Conservation (phyloP, 2,888 invertebrate species). For the Scaptomyza reducta region DNA sequence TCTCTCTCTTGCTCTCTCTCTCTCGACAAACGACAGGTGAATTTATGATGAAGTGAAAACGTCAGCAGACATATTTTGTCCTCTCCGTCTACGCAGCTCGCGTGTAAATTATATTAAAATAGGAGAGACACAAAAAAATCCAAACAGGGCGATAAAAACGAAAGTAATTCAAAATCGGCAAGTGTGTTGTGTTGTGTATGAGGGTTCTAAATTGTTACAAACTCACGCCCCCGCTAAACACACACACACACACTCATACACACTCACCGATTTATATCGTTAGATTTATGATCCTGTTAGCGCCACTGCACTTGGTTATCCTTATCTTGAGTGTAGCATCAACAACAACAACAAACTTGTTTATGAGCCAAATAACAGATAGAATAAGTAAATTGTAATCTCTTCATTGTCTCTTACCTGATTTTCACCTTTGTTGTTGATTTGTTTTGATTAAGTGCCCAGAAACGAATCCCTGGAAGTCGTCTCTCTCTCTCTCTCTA, state of each 20-base stretch:
- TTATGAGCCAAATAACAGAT: slow-evolving; percentile 56
- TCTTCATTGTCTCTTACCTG: slow-evolving; percentile 60
- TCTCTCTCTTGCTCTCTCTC: background rate
- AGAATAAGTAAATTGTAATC: slow-evolving; percentile 65
- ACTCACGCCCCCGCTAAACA: slow-evolving; percentile 47
- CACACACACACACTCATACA: slow-evolving; percentile 10
- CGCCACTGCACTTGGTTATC: slow-evolving; percentile 76
- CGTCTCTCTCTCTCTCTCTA: too few species aligned
- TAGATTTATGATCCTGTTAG: slow-evolving; percentile 81
- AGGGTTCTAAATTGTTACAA: slow-evolving; percentile 60
- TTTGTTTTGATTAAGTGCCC: slow-evolving; percentile 50
- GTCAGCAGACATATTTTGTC: slow-evolving; percentile 53
- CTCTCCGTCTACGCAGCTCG: slow-evolving; percentile 66
- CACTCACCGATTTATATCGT: slow-evolving; percentile 70
- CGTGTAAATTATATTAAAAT: slow-evolving; percentile 67
- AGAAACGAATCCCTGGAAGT: slow-evolving; percentile 29
- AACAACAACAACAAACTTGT: slow-evolving; percentile 58
- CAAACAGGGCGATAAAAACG: slow-evolving; percentile 63
- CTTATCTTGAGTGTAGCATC: slow-evolving; percentile 61
- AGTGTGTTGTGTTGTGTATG: slow-evolving; percentile 42
- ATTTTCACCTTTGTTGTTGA: slow-evolving; percentile 46
- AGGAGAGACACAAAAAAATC: slow-evolving; percentile 5
- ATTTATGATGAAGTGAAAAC: slow-evolving; percentile 80
- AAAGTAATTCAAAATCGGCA: slow-evolving; percentile 77
- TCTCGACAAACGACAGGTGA: slow-evolving; percentile 77